A percentile compares a stretch with the other conserved stretches of the same genome.
phyloP scores from a whole-genome alignment of 2,888 invertebrate genomes.

The Cheilosia variabilis region DNA sequence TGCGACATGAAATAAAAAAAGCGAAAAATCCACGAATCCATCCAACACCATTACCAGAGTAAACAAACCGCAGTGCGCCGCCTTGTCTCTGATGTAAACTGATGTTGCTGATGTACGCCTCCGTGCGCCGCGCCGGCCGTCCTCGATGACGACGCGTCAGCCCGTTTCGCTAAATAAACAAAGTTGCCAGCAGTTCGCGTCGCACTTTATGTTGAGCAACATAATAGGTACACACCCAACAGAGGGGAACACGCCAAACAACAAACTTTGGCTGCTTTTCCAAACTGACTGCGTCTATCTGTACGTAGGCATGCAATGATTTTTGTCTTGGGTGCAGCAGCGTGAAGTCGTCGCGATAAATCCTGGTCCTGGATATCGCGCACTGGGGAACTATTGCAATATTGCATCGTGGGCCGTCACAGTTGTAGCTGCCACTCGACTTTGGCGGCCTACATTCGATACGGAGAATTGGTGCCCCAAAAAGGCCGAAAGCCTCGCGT shows the following conservation, averaged over 20 bases:
- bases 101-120: conserved; percentile 9
- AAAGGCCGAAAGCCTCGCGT: neutral
- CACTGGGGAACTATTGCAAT: conserved; percentile 14
- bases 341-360: conserved; percentile 22
- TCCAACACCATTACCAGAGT: conserved; percentile 43
- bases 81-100: conserved; percentile 48
- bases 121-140: neutral
- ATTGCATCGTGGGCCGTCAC: conserved; percentile 35
- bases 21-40: conserved; percentile 15
- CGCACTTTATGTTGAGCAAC: conserved; percentile 56
- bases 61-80: conserved; percentile 43
- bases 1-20: conserved; percentile 12
- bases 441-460: conserved; percentile 35
- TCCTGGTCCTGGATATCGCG: conserved; percentile 29
- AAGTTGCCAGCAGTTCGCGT: conserved; percentile 48
- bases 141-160: conserved; percentile 11
- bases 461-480: neutral
- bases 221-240: conserved; percentile 28
- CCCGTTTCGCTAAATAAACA: conserved; percentile 61
- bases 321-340: conserved; percentile 23
- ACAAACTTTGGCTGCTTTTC: conserved; percentile 4
- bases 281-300: conserved; percentile 2
- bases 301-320: neutral
- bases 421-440: conserved; percentile 33
- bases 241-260: conserved; percentile 5